Evolutionary conservation across 2,797 vertebrate species (phyloP).

Genomic region (Coranthus polyacanthus): DNA sequence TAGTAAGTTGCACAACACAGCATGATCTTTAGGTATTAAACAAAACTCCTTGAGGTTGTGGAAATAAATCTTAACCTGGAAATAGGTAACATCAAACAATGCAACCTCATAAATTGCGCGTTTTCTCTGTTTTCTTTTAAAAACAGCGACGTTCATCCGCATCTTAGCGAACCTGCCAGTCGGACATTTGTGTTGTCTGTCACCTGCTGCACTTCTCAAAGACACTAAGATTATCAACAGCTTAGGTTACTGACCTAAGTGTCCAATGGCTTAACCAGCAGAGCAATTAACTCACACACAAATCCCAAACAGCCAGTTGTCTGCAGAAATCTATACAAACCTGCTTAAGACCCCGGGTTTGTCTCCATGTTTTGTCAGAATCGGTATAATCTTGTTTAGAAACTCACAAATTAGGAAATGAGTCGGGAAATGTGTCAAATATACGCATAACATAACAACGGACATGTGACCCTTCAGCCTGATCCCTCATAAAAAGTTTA

Average conservation of each 20-base stretch:
- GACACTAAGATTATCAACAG: constrained; percentile 62
- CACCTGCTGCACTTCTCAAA: constrained; percentile 59
- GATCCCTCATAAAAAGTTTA: background rate
- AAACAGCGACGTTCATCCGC: constrained; percentile 3
- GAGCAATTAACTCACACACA: constrained; percentile 69
- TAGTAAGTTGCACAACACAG: background rate
- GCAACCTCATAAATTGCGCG: background rate
- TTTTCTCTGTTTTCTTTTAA: constrained; percentile 1
- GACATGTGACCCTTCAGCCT: background rate
- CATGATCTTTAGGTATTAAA: background rate
- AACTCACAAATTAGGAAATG: constrained; percentile 21
- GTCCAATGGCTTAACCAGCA: constrained; percentile 54
- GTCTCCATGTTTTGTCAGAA: too few relatives aligned
- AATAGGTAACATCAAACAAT: background rate
- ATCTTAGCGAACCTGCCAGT: constrained; percentile 4
- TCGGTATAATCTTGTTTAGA: constrained; percentile 21
- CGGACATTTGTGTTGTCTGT: constrained; percentile 25
- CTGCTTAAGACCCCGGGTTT: constrained; percentile 22
- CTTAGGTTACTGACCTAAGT: constrained; percentile 59
- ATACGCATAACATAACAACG: too few relatives aligned
- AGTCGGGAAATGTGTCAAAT: constrained; percentile 12
- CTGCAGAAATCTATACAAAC: constrained; percentile 45
- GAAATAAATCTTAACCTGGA: background rate
- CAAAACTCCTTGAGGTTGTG: background rate
- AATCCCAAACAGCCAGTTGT: constrained; percentile 51